These are phyloP conservation scores for Centrocercus urophasianus DNA, from an alignment of 2,113 vertebrate species.

Conservation along the genomic window DNA sequence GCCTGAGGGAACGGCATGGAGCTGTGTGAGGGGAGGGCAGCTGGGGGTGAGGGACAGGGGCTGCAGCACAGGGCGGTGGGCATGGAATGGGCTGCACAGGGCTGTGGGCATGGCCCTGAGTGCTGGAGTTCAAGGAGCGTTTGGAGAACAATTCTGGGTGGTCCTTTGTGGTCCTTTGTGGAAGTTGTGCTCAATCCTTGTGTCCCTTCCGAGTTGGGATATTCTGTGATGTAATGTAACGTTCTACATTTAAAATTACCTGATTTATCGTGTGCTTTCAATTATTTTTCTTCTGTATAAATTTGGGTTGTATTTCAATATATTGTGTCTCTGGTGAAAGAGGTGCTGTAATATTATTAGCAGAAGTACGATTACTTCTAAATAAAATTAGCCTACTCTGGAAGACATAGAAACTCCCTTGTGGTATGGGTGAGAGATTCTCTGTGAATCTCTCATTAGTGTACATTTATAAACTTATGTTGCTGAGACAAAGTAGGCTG, in stretches of 20 bases:
- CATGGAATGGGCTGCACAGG: no score
- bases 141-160: no score
- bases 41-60: neutral
- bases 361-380: neutral
- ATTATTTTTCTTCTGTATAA: neutral
- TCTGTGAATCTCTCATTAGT: neutral
- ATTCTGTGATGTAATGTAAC: neutral
- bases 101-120: no score
- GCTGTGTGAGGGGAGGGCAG: neutral
- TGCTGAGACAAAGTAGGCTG: neutral
- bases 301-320: neutral
- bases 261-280: neutral
- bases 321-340: neutral
- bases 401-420: neutral
- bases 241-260: neutral
- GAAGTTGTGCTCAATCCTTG: neutral
- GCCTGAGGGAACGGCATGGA: neutral
- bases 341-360: neutral
- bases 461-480: accelerated
- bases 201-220: neutral
- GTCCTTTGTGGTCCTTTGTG: neutral
- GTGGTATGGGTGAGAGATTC: neutral
- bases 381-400: neutral
- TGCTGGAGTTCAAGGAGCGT: neutral
- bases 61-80: neutral